Evolutionary conservation across 2,888 invertebrate species (phyloP).

Genomic region (Drosophila infuscata): DNA sequence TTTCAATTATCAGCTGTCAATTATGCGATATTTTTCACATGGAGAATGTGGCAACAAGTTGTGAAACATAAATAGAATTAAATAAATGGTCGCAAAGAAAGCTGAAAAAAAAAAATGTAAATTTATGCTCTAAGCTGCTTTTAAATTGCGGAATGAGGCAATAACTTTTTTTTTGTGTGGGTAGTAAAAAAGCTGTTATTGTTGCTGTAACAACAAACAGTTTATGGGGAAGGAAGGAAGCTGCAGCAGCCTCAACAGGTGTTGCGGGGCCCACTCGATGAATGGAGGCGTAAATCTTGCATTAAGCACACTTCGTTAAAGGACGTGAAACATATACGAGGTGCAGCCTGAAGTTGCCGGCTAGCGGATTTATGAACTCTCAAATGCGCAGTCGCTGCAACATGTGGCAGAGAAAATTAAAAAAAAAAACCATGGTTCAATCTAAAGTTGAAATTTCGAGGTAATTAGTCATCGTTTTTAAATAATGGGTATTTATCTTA

Average conservation of each 20-base stretch:
- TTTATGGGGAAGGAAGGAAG: slow-evolving; percentile 11
- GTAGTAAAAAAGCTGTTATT: slow-evolving; percentile 57
- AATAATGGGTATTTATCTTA: not conserved
- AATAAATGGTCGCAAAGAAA: slow-evolving; percentile 23
- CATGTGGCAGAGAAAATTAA: slow-evolving; percentile 43
- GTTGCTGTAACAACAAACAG: slow-evolving; percentile 32
- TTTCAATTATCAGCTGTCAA: slow-evolving; percentile 74
- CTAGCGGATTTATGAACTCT: slow-evolving; percentile 6
- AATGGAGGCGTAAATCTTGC: slow-evolving; percentile 79
- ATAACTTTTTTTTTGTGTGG: slow-evolving; percentile 42
- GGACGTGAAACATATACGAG: slow-evolving; percentile 59
- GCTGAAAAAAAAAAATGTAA: slow-evolving; percentile 12
- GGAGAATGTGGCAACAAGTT: slow-evolving; percentile 18
- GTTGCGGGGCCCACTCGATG: slow-evolving; percentile 65
- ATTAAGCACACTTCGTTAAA: slow-evolving; percentile 60
- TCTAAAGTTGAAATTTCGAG: not conserved
- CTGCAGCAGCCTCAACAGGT: slow-evolving; percentile 64
- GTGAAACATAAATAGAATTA: slow-evolving; percentile 29
- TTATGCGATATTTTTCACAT: slow-evolving; percentile 60
- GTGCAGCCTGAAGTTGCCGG: slow-evolving; percentile 10
- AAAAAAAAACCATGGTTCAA: not conserved
- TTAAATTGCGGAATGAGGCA: slow-evolving; percentile 28
- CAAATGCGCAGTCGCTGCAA: slow-evolving; percentile 70
- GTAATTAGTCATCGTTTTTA: not conserved
- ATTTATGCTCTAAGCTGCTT: slow-evolving; percentile 38